Percentiles rank a stretch among this genome's conserved stretches.
Conservation (phyloP, 2,113 vertebrate genomes). For the Oenanthe oenanthe region DNA sequence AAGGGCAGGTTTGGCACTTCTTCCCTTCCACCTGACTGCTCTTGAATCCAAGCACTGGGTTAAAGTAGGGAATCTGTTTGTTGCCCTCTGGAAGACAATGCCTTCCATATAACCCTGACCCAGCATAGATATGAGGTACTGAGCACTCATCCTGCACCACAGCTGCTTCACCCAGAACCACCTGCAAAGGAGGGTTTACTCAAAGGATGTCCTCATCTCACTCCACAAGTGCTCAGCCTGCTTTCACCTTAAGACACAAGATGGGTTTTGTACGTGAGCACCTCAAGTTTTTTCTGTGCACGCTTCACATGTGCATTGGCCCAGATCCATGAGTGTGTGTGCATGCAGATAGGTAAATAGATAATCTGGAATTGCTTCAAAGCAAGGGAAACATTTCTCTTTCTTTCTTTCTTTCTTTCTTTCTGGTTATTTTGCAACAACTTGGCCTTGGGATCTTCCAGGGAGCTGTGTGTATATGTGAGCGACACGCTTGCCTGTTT, state of each 20-base stretch:
- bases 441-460: conserved; percentile 35
- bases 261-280: accelerated
- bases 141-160: neutral
- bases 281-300: neutral
- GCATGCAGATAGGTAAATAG: neutral
- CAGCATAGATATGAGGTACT: neutral
- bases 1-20: neutral
- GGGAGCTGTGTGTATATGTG: neutral
- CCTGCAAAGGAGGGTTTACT: neutral
- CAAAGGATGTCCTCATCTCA: neutral
- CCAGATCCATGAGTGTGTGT: neutral
- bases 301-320: accelerated
- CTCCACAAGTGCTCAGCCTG: neutral
- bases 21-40: neutral
- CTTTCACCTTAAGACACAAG: neutral
- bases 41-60: neutral
- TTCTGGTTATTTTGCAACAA: neutral
- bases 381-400: neutral
- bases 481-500: conserved; percentile 55
- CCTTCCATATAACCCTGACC: neutral
- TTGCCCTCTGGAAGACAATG: neutral
- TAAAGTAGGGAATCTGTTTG: neutral
- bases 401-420: neutral
- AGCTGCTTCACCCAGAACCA: neutral
- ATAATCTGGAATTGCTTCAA: conserved; percentile 19